Evolutionary conservation across 2,888 invertebrate species (phyloP).

Genomic region (Dicranocentrus wangi): DNA sequence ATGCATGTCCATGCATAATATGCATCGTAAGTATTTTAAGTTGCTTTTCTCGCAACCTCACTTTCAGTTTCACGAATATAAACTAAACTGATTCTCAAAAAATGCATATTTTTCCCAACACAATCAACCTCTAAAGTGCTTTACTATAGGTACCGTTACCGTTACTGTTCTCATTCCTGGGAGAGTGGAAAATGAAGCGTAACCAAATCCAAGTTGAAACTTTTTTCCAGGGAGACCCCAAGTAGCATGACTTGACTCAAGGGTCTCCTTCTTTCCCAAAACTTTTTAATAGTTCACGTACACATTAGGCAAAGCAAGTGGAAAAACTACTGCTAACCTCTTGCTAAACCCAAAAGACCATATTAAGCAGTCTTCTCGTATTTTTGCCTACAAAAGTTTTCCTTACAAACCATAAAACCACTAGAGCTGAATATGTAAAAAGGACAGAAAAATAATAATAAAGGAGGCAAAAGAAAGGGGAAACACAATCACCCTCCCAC

Average conservation of each 20-base stretch:
- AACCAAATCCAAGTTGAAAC: neutral
- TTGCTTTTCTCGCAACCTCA: neutral
- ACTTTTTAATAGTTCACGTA: conserved; percentile 52
- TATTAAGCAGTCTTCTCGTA: conserved; percentile 8
- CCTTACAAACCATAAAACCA: conserved; percentile 4
- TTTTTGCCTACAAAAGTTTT: conserved; percentile 8
- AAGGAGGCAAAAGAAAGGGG: conserved; percentile 16
- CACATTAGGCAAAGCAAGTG: conserved; percentile 35
- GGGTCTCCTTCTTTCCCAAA: conserved; percentile 28
- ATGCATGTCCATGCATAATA: neutral
- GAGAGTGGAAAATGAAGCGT: neutral
- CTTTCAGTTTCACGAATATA: too few species aligned
- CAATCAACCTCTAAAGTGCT: conserved; percentile 18
- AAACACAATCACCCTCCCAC: conserved; percentile 61
- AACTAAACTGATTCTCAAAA: too few species aligned
- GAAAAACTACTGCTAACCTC: conserved; percentile 34
- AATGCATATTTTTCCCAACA: conserved; percentile 8
- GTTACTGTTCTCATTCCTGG: neutral
- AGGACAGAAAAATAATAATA: conserved; percentile 23
- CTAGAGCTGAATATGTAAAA: conserved; percentile 14
- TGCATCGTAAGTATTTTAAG: neutral
- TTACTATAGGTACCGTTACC: neutral
- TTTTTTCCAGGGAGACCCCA: conserved; percentile 13
- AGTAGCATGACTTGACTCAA: conserved; percentile 40
- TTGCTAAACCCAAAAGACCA: conserved; percentile 40